These are phyloP conservation scores for Parauchenoglanis ngamensis DNA, from an alignment of 2,797 vertebrate species.

Conservation along the genomic window DNA sequence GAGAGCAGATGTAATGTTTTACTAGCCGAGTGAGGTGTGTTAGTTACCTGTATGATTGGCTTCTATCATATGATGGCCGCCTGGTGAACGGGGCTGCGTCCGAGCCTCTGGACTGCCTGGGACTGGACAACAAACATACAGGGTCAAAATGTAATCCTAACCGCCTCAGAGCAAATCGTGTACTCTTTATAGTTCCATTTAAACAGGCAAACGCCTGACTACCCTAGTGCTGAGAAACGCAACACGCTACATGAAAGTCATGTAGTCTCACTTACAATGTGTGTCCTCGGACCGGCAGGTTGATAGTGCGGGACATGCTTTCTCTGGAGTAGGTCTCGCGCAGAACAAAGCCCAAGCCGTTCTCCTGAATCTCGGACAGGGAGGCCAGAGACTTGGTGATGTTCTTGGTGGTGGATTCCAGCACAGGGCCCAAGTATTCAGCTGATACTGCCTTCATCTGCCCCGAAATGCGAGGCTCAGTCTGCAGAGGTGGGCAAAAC, in stretches of 20 bases:
- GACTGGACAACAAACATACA: constrained; percentile 70
- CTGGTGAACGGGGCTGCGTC: constrained; percentile 90
- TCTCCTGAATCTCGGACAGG: constrained; percentile 93
- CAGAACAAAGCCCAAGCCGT: constrained; percentile 79
- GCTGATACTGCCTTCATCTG: constrained; percentile 97
- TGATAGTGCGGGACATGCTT: constrained; percentile 86
- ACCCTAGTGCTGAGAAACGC: neutral
- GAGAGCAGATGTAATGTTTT: neutral
- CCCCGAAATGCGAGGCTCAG: constrained; percentile 88
- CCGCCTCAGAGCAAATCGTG: constrained; percentile 35
- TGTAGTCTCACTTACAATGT: constrained; percentile 85
- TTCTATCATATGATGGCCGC: constrained; percentile 92
- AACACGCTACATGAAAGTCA: too few relatives aligned
- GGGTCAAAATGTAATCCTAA: neutral
- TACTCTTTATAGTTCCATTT: neutral
- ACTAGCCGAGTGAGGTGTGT: neutral
- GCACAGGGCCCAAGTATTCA: constrained; percentile 86
- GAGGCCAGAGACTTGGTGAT: constrained; percentile 97
- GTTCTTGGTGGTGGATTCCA: constrained; percentile 84
- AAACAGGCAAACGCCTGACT: neutral
- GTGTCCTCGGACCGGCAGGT: constrained; percentile 89
- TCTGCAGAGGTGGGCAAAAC: constrained; percentile 65
- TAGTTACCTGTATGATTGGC: constrained; percentile 83
- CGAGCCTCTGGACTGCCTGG: constrained; percentile 88
- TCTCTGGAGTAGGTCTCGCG: constrained; percentile 83